A percentile compares a stretch with the other conserved stretches of the same genome.
Conservation (phyloP, 2,797 vertebrate genomes). For the Odontamblyopus lacepedii region DNA sequence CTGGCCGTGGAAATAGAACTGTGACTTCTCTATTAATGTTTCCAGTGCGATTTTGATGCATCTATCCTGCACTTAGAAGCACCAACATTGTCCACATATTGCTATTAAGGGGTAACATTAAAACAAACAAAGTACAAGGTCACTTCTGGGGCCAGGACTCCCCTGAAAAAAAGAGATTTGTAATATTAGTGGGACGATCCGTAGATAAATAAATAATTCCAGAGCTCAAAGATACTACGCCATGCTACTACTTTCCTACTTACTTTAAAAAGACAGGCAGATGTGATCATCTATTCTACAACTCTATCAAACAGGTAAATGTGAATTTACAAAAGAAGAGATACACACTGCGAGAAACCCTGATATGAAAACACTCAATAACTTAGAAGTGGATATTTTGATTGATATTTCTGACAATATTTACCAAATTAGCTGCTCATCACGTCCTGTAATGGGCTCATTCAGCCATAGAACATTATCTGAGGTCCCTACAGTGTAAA, state of each 20-base stretch:
- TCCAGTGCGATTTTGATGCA: too few species aligned
- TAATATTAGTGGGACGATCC: too few species aligned
- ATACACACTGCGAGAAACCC: neutral
- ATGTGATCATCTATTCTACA: neutral
- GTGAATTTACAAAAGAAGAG: neutral
- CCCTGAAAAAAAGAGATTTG: too few species aligned
- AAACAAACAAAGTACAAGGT: too few species aligned
- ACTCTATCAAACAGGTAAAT: neutral
- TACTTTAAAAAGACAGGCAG: too few species aligned
- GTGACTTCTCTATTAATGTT: neutral
- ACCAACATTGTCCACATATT: too few species aligned
- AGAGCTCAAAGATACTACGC: too few species aligned
- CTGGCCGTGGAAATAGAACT: neutral
- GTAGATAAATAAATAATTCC: too few species aligned
- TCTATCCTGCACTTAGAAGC: too few species aligned
- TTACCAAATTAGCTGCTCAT: slow-evolving; percentile 43
- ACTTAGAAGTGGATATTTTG: neutral
- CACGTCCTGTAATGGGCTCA: slow-evolving; percentile 48
- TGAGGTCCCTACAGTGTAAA: slow-evolving; percentile 50
- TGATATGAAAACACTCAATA: neutral
- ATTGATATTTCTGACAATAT: slow-evolving; percentile 34
- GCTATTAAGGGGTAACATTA: too few species aligned
- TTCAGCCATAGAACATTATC: slow-evolving; percentile 59
- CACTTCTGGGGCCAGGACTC: too few species aligned
- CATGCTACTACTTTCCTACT: too few species aligned